Evolutionary conservation across 2,797 vertebrate genomes (phyloP), one percentile per base, ranked within the genome.

Genomic region (Rhinogobio ventralis): DNA sequence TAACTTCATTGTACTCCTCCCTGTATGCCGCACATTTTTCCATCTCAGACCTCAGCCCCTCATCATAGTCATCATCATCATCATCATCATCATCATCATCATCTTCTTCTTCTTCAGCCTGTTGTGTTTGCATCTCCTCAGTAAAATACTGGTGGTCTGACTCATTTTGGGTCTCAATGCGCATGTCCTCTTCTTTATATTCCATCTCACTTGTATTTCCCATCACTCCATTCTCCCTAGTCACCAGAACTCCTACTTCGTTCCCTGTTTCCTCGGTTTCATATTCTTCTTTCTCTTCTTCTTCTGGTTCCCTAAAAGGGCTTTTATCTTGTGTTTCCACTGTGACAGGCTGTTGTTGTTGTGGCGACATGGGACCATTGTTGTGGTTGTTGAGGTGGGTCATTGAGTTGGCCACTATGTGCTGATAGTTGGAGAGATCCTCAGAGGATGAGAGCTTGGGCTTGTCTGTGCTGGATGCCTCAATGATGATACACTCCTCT

Each of bases 401-500:
- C 86, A 98, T 96, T 71, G 97, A 98, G 89, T 96, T 95, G 86
- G 96, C 96, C 13, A 96, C 96, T 89, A 95, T 95, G 90, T 96
- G 95, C 89, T 96, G 95, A 82, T 94, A 96, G 92, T 93, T 95
- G 91, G 94, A 94, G 25, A 95, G 94, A 87, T 92, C 93, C 89
- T 93, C 93, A 90, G 88, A 55, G 76, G 66, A 46, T 19, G 39
- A 53, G 8, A 79, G 79, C 45, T 89, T 89, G 75, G 91, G 87
- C 33, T 92, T 90, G 30, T 89, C 88, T 86, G 88, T 75, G 87
- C 60, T 77, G 17, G 80, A 88, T 0, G 92, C 78, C 86, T 94
- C 94, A 1, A 94, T 87, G 85, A 94, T 93, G 88, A 94, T 86
- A 80, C 93, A 95, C 89, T 95, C 95, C 73, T 94, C 95, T 94